Conservation (phyloP, 2,113 vertebrate species). For the Odontophorus gujanensis region DNA sequence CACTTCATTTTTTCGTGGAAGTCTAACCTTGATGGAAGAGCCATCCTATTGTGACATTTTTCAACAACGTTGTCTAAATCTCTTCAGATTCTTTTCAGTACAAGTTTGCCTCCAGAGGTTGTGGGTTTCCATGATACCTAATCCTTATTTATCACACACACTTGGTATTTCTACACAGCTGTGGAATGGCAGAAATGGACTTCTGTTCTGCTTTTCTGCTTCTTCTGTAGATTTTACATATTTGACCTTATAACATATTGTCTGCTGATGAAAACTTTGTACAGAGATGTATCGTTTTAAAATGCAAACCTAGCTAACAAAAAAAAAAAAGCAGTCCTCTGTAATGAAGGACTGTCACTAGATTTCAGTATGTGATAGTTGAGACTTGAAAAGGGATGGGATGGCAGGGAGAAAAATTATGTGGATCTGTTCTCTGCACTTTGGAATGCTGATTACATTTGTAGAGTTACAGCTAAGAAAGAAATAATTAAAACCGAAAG, state of each 20-base stretch:
- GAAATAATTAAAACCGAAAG: not conserved
- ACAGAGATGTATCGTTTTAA: not conserved
- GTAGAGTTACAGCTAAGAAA: not conserved
- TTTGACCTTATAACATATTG: not conserved
- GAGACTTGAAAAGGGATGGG: not conserved
- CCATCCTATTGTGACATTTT: not conserved
- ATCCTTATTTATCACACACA: conserved; percentile 26
- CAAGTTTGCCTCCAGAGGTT: conserved; percentile 42
- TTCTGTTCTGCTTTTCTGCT: conserved; percentile 1
- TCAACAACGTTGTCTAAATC: not conserved
- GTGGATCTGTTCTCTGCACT: not conserved
- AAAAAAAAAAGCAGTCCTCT: not conserved
- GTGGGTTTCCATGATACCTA: conserved; percentile 51
- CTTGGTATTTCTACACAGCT: conserved; percentile 42
- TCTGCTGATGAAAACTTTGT: not conserved
- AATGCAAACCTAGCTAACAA: not conserved
- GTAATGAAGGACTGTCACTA: not conserved
- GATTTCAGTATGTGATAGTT: not conserved
- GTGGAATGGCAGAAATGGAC: not conserved
- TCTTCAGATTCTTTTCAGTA: not conserved
- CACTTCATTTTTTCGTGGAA: not conserved
- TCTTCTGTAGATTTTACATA: conserved; percentile 6
- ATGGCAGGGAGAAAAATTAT: not conserved
- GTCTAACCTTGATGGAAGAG: not conserved
- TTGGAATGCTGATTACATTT: not conserved